phyloP scores from a whole-genome alignment of 2,797 vertebrate species.

The Mustela erminea region DNA sequence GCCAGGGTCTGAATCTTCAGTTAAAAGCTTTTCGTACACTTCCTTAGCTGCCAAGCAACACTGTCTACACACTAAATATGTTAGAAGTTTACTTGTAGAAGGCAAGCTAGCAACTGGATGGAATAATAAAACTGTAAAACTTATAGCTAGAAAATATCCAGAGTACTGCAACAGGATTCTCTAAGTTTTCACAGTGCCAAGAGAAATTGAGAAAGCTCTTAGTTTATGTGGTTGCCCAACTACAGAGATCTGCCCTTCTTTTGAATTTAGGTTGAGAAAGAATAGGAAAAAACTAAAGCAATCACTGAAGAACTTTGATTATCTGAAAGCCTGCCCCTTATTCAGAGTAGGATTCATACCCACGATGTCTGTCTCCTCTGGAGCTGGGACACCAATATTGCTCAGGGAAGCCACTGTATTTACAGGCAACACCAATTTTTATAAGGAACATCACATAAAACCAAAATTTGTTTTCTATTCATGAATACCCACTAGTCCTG shows the following conservation, averaged over 20 bases:
- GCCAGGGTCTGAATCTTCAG: neutral
- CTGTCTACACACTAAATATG: neutral
- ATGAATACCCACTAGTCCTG: neutral
- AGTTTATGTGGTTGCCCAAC: neutral
- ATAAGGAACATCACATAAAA: neutral
- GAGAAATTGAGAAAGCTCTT: neutral
- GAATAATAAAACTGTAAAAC: neutral
- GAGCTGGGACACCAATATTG: neutral
- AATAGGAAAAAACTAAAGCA: neutral
- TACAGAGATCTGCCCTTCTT: neutral
- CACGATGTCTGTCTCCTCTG: neutral
- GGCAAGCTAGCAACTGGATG: neutral
- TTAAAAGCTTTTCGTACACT: neutral
- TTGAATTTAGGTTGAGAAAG: neutral
- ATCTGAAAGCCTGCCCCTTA: neutral
- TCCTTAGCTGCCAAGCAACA: neutral
- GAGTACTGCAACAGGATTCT: neutral
- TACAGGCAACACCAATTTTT: neutral
- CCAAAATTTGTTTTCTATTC: neutral
- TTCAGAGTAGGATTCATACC: neutral
- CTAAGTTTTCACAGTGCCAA: neutral
- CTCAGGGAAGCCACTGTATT: neutral
- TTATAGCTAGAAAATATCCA: slow-evolving; percentile 5
- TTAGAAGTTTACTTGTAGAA: neutral
- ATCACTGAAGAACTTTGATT: neutral